Conservation (phyloP, 2,113 vertebrate species). For the Mola mola region DNA sequence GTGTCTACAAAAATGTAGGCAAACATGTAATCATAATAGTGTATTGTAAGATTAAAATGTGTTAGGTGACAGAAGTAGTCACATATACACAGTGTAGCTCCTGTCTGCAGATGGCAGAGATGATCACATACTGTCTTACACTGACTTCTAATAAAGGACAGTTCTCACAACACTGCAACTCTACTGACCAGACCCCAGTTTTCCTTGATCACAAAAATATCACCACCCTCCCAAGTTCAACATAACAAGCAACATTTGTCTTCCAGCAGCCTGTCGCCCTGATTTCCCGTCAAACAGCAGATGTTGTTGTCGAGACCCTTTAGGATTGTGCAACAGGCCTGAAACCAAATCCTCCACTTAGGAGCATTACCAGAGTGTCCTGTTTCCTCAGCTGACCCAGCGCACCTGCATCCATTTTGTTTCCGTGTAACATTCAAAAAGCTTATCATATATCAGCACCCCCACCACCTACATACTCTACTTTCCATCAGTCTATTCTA, state of each 20-base stretch:
- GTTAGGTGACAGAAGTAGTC: background rate
- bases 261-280: conserved; percentile 40
- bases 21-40: background rate
- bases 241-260: conserved; percentile 32
- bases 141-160: conserved; percentile 23
- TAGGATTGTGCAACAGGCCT: conserved; percentile 42
- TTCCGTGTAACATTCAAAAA: background rate
- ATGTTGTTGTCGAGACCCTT: conserved; percentile 61
- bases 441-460: too few species aligned
- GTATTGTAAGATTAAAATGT: background rate
- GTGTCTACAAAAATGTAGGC: too few species aligned
- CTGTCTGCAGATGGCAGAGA: background rate
- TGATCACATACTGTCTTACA: background rate
- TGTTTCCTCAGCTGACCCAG: conserved; percentile 21
- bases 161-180: background rate
- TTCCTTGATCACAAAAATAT: conserved; percentile 26
- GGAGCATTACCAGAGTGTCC: conserved; percentile 18
- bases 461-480: too few species aligned
- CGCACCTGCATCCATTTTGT: conserved; percentile 3
- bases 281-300: conserved; percentile 31
- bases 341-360: conserved; percentile 49
- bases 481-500: too few species aligned
- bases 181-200: conserved; percentile 14
- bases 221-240: conserved; percentile 30
- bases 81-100: background rate